phyloP scores from a whole-genome alignment of 2,113 vertebrate genomes.

The Coreoperca whiteheadi region DNA sequence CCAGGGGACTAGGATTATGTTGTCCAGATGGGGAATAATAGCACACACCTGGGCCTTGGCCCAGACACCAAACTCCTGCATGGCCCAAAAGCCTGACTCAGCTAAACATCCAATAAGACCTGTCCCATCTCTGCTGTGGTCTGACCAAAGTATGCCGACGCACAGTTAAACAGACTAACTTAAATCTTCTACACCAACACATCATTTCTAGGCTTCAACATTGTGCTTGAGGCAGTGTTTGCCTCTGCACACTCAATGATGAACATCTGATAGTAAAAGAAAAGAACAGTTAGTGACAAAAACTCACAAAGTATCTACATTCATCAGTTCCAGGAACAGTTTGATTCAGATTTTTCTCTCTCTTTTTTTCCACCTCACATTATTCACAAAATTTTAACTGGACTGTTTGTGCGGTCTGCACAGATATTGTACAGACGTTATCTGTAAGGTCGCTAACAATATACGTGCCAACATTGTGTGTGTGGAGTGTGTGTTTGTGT shows the following conservation, averaged over 20 bases:
- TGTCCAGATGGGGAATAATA: constrained; percentile 81
- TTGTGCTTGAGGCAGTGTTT: constrained; percentile 8
- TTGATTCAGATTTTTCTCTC: neutral
- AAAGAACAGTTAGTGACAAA: neutral
- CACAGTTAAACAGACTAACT: constrained; percentile 40
- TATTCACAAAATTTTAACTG: no score
- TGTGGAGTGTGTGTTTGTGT: no score
- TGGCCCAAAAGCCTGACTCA: constrained; percentile 73
- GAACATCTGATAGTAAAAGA: neutral
- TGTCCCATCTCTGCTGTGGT: constrained; percentile 54
- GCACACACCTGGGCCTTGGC: constrained; percentile 76
- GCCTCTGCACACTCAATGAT: constrained; percentile 12
- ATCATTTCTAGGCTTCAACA: constrained; percentile 34
- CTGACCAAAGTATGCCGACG: constrained; percentile 43
- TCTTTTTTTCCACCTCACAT: no score
- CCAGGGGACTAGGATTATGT: constrained; percentile 66
- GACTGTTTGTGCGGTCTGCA: no score
- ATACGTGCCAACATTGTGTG: no score
- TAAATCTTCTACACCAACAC: constrained; percentile 2
- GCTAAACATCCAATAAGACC: constrained; percentile 64
- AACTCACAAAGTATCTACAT: neutral
- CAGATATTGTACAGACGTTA: no score
- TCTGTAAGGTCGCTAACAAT: no score
- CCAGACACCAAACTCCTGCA: constrained; percentile 41
- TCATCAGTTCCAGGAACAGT: neutral